Conservation (phyloP, 2,888 invertebrate species). For the Monoplex corrugatus region DNA sequence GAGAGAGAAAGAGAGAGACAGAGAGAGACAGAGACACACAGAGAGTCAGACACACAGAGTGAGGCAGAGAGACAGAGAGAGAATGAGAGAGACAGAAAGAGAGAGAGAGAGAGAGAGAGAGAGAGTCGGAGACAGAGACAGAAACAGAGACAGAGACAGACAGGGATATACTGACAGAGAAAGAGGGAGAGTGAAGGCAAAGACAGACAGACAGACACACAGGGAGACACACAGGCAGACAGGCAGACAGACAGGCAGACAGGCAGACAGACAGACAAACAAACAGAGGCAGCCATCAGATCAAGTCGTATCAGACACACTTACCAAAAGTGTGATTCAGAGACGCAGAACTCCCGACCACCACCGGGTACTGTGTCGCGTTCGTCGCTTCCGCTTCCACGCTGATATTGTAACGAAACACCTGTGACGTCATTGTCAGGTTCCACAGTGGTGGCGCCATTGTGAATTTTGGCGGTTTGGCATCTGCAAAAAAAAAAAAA, state of each 20-base stretch:
- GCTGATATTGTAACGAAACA: neutral
- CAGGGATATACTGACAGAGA: too few species aligned
- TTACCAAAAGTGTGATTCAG: conserved; percentile 20
- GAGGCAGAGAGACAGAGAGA: neutral
- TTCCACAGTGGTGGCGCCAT: neutral
- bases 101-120: too few species aligned
- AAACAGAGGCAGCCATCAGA: too few species aligned
- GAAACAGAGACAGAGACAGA: too few species aligned
- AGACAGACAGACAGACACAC: too few species aligned
- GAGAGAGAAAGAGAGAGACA: neutral
- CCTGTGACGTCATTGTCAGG: neutral
- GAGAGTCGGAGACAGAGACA: too few species aligned
- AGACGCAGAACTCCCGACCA: neutral
- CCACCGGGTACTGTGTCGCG: neutral
- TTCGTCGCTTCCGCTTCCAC: neutral
- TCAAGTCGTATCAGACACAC: too few species aligned
- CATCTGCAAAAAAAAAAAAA: neutral
- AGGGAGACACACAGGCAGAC: too few species aligned
- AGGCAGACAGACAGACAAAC: too few species aligned
- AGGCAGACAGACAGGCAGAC: too few species aligned
- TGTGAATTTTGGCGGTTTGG: neutral
- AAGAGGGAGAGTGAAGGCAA: too few species aligned
- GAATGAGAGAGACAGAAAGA: too few species aligned
- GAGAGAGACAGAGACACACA: neutral
- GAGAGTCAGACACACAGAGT: neutral